phyloP scores from a whole-genome alignment of 2,888 invertebrate genomes.

The Macrosiphum euphorbiae region DNA sequence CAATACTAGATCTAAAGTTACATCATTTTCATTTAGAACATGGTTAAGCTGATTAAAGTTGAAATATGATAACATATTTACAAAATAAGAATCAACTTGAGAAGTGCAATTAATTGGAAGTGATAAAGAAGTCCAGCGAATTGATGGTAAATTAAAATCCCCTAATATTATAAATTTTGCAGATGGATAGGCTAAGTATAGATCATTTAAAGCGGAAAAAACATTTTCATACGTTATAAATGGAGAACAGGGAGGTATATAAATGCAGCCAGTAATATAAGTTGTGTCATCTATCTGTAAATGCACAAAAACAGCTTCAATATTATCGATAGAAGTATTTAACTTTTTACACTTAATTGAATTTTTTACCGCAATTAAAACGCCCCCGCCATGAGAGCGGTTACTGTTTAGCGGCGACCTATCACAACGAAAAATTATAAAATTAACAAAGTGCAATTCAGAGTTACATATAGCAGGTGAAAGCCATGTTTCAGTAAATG shows the following conservation, averaged over 20 bases:
- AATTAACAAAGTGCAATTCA: neutral
- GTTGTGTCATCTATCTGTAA: neutral
- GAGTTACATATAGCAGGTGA: neutral
- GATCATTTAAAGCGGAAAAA: neutral
- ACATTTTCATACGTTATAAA: neutral
- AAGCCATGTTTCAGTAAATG: constrained; percentile 22
- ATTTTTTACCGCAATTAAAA: neutral
- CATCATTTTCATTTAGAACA: neutral
- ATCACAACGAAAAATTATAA: constrained; percentile 4
- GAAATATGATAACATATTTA: neutral
- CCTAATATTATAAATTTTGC: constrained; percentile 1
- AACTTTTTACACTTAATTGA: neutral
- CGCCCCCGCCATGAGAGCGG: neutral
- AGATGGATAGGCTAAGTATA: neutral
- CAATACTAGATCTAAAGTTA: constrained; percentile 6
- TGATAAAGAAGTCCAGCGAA: neutral
- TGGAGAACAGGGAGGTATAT: neutral
- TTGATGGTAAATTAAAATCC: constrained; percentile 14
- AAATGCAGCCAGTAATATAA: constrained; percentile 1
- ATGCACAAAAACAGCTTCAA: constrained; percentile 21
- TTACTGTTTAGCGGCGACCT: neutral
- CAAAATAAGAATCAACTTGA: neutral
- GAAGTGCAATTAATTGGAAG: neutral
- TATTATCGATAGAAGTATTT: neutral
- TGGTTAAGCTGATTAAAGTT: neutral